These are phyloP conservation scores for Minunthozetes semirufus DNA, from an alignment of 2,888 invertebrate species.

Conservation along the genomic window DNA sequence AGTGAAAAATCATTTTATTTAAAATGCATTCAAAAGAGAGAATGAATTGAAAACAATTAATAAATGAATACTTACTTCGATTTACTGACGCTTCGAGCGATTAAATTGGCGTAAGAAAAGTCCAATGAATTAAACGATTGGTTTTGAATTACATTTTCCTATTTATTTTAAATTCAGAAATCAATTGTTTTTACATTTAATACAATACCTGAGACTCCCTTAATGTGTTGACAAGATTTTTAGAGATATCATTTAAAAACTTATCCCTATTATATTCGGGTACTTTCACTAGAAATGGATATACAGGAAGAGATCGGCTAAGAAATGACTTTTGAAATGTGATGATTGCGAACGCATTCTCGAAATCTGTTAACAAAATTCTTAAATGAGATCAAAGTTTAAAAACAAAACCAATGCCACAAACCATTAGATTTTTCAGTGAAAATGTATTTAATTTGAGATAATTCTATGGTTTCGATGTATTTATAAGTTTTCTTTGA, in stretches of 20 bases:
- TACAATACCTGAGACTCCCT: not conserved
- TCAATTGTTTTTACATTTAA: too few relatives aligned
- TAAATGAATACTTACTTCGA: conserved; percentile 31
- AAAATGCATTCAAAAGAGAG: not conserved
- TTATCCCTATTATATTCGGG: conserved; percentile 13
- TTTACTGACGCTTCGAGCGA: conserved; percentile 25
- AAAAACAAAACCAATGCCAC: not conserved
- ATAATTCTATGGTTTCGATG: conserved; percentile 33
- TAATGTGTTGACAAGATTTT: not conserved
- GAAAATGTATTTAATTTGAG: conserved; percentile 5
- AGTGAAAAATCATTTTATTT: not conserved
- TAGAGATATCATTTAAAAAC: conserved; percentile 15
- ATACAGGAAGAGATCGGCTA: not conserved
- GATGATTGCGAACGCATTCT: conserved; percentile 31
- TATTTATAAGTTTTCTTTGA: conserved; percentile 32
- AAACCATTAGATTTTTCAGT: not conserved
- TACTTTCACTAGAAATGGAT: conserved; percentile 30
- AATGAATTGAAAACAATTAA: not conserved
- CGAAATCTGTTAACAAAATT: not conserved
- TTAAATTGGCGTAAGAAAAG: conserved; percentile 6
- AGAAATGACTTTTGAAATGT: not conserved
- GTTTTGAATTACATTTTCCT: not conserved
- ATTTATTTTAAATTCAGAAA: not conserved
- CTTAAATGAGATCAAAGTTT: too few relatives aligned
- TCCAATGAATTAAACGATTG: conserved; percentile 4